phyloP scores from a whole-genome alignment of 2,888 invertebrate species.

The Neria commutata region DNA sequence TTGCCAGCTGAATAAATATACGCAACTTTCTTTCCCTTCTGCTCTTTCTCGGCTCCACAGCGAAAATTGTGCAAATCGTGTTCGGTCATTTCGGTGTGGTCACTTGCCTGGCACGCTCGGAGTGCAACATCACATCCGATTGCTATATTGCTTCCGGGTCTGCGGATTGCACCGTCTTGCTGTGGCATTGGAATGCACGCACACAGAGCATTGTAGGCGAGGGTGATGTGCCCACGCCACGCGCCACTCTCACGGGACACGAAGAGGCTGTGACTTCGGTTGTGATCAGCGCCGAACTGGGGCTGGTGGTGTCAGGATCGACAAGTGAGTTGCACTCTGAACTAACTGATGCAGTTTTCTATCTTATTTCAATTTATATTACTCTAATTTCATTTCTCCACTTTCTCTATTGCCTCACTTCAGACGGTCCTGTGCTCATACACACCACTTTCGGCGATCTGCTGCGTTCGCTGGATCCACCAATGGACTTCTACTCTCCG shows the following conservation, averaged over 20 bases:
- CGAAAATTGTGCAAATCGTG: constrained; percentile 96
- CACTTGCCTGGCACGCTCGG: constrained; percentile 95
- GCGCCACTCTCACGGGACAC: constrained; percentile 96
- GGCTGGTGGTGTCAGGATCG: constrained; percentile 95
- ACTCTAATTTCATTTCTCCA: not conserved
- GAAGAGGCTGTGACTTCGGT: constrained; percentile 95
- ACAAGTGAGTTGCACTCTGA: constrained; percentile 63
- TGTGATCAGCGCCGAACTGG: constrained; percentile 96
- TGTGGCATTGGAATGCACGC: constrained; percentile 99
- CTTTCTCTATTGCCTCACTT: constrained; percentile 3
- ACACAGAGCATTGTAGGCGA: constrained; percentile 97
- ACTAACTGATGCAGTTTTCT: not conserved
- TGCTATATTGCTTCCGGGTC: constrained; percentile 98
- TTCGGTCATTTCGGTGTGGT: constrained; percentile 99
- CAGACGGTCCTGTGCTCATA: constrained; percentile 94
- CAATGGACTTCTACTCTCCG: constrained; percentile 75
- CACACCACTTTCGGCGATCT: constrained; percentile 98
- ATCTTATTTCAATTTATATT: not conserved
- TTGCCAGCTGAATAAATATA: not conserved
- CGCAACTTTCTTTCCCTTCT: not conserved
- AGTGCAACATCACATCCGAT: constrained; percentile 98
- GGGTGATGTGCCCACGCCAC: constrained; percentile 92
- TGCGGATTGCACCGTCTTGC: constrained; percentile 94
- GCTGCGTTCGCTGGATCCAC: constrained; percentile 86
- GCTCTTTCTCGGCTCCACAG: constrained; percentile 64